Conservation (phyloP, 1,140 invertebrate species). For the Cecropterus lyciades region DNA sequence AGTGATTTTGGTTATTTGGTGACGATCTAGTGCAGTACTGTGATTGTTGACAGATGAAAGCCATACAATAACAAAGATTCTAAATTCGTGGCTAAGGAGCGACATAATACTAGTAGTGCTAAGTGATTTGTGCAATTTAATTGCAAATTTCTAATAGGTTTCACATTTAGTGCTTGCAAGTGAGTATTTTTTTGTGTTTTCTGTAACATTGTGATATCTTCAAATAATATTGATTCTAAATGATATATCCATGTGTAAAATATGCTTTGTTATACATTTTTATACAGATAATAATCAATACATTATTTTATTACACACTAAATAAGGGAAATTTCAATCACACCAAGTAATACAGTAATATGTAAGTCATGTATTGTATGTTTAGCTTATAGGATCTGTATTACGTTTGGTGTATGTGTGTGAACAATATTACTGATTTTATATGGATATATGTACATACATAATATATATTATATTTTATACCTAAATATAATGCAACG, state of each 20-base stretch:
- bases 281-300: not conserved
- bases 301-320: constrained; percentile 10
- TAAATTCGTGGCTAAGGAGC: constrained; percentile 21
- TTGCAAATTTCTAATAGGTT: constrained; percentile 26
- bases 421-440: constrained; percentile 14
- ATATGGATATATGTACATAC: constrained; percentile 7
- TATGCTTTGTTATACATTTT: constrained; percentile 8
- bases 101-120: constrained; percentile 18
- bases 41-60: constrained; percentile 14
- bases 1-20: constrained; percentile 12
- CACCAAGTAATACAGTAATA: not conserved
- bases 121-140: constrained; percentile 34
- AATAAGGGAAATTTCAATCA: not conserved
- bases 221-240: constrained; percentile 8
- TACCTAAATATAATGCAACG: no score
- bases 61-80: constrained; percentile 23
- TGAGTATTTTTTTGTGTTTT: constrained; percentile 27
- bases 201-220: constrained; percentile 34
- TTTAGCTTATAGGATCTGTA: constrained; percentile 10
- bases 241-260: constrained; percentile 8
- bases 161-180: constrained; percentile 19
- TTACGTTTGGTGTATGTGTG: constrained; percentile 2
- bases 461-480: not conserved
- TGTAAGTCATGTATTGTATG: constrained; percentile 10
- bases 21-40: constrained; percentile 6